phyloP scores from a whole-genome alignment of 2,888 invertebrate genomes.

The Saturnia pavonia region DNA sequence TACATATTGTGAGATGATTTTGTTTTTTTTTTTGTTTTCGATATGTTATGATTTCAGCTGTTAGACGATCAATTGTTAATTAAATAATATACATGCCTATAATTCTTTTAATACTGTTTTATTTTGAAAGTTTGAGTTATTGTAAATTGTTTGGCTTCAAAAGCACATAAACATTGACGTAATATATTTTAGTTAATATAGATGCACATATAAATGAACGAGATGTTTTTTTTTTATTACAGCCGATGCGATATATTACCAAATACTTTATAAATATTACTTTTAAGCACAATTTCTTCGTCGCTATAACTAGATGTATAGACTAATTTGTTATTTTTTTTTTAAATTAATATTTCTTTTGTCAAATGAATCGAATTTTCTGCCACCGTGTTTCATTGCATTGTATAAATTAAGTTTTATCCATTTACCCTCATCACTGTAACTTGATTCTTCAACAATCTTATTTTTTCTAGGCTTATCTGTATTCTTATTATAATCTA shows the following conservation, averaged over 20 bases:
- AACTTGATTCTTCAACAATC: slow-evolving; percentile 9
- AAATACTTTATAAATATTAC: slow-evolving; percentile 38
- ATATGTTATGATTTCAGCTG: too few relatives aligned
- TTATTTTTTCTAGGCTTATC: not conserved
- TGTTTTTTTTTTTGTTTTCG: too few relatives aligned
- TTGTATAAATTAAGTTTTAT: slow-evolving; percentile 16
- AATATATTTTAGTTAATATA: too few relatives aligned
- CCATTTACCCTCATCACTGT: slow-evolving; percentile 9
- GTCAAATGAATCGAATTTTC: not conserved
- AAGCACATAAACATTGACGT: too few relatives aligned
- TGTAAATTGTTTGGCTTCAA: too few relatives aligned
- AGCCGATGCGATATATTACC: slow-evolving; percentile 23
- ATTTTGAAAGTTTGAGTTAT: too few relatives aligned
- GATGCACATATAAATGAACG: not conserved
- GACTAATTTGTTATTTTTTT: slow-evolving; percentile 12
- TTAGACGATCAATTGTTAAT: too few relatives aligned
- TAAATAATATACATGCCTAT: too few relatives aligned
- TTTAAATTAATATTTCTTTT: not conserved
- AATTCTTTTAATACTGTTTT: too few relatives aligned
- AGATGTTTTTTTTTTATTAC: not conserved
- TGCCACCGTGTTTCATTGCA: not conserved
- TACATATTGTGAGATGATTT: too few relatives aligned
- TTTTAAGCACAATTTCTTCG: slow-evolving; percentile 37
- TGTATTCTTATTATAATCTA: not conserved
- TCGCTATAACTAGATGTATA: slow-evolving; percentile 32